A percentile compares a stretch with the other conserved stretches of the same genome.
Evolutionary conservation across 2,797 vertebrate species (phyloP).

Genomic region (Podargus strigoides): DNA sequence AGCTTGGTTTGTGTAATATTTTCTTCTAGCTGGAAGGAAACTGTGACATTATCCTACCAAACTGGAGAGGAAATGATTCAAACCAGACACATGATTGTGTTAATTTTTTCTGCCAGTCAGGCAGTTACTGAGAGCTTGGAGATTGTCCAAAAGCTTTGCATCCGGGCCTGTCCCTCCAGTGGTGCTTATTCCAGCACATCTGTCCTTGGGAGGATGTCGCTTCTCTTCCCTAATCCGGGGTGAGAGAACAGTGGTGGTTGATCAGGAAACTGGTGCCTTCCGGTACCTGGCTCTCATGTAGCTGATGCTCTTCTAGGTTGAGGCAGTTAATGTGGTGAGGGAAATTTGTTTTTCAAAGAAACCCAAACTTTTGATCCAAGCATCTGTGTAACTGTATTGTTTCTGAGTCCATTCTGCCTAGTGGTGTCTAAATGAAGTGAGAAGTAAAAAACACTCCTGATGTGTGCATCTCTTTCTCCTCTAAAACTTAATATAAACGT

Average conservation of each 20-base stretch:
- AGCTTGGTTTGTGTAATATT: background rate
- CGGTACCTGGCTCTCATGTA: background rate
- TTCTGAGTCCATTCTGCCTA: background rate
- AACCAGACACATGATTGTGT: background rate
- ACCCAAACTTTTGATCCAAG: background rate
- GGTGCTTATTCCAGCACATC: background rate
- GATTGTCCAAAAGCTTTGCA: background rate
- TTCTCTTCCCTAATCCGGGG: background rate
- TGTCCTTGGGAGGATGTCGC: background rate
- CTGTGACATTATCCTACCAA: background rate
- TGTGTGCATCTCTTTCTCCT: background rate
- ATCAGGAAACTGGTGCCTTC: background rate
- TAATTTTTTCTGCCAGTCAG: background rate
- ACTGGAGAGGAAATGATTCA: background rate
- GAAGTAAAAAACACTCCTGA: background rate
- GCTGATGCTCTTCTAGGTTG: background rate
- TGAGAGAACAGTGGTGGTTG: accelerated
- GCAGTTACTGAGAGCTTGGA: background rate
- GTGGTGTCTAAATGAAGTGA: background rate
- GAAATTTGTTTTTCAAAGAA: background rate
- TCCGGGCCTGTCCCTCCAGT: accelerated
- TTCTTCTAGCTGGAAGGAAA: background rate
- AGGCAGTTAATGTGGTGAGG: background rate
- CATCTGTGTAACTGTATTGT: background rate
- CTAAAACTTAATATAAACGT: background rate